Base-by-base conservation (phyloP, 2,888 invertebrate species). In the Leptogaster cylindrica region DNA sequence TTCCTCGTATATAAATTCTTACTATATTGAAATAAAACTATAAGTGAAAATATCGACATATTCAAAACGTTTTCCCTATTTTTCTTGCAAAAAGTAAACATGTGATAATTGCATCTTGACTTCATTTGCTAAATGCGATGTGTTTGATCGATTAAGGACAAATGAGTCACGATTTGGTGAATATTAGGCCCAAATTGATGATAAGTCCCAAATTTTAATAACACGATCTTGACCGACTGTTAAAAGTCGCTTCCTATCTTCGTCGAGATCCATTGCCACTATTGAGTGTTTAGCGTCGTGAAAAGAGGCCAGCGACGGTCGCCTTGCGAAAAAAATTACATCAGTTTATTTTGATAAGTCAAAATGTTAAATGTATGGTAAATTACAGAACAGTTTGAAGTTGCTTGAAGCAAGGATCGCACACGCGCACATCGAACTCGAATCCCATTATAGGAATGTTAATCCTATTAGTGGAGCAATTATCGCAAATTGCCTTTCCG, bases 371-470 rank as follows among this genome's bases (percentile, higher is more conserved):
- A 20, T 0, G 18, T 20, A 20, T 2, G 16, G 8, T 63, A 51
- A 88, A 92, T 87, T 81, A 95, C 94, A 95, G 94, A 73, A 89
- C 89, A 75, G 91, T 91, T 75, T 92, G 88, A 41, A 96, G 84
- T 71, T 87, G 87, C 72, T 88, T 87, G 80, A 90, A 90, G 83
- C 99, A 99, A 33, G 88, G 89, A 78, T 95, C 92, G 83, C 99
- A 99, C 65, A 98, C 92, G 69, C 99, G 87, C 72, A 98, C 96
- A 78, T 94, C 93, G 83, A 95, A 96, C 83, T 99, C 99, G 83
- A 96, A 98, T 51, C 99, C 99, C 93, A 98, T 94, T 61, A 90
- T 85, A 2, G 99, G 98, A 78, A 97, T 92, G 67, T 92, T 90
- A 73, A 95, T 87, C 71, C 92, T 88, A 79, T 92, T 90, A 66